Evolutionary conservation across 2,797 vertebrate genomes (phyloP), one percentile per base, ranked within the genome.

Genomic region (Leptoclinus maculatus): DNA sequence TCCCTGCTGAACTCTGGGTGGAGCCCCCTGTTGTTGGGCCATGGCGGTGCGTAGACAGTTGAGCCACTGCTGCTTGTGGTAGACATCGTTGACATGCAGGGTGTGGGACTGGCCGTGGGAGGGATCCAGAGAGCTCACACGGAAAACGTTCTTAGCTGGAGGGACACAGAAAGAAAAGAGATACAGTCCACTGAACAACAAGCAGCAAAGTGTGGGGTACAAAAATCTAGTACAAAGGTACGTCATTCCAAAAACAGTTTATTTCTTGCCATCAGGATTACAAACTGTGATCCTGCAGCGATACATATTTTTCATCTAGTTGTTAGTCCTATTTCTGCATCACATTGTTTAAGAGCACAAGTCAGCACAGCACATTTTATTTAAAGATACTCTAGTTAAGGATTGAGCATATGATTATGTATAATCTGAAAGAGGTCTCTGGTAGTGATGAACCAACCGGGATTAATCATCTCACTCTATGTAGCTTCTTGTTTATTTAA

Each of bases 21-120:
- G 82, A 21, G 80, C 81, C 67, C 36, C 79, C 71, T 91, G 97
- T 84, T 96, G 95, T 0, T 95, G 95, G 1, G 95, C 85, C 7
- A 97, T 91, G 16, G 98, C 97, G 0, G 84, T 79, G 23, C 96
- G 96, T 14, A 99, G 94, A 71, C 96, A 97, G 73, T 96, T 98
- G 71, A 98, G 94, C 98, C 98, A 99, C 68, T 99, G 97, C 90
- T 99, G 98, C 92, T 99, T 99, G 94, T 98, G 97, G 94, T 99
- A 99, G 36, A 99, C 78, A 0, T 99, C 97, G 0, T 97, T 98
- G 89, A 97, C 97, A 71, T 98, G 96, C 29, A 99, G 95, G 0
- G 98, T 99, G 93, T 99, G 97, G 0, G 96, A 96, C 84, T 99
- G 97, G 80, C 97, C 96, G 0, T 94, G 95, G 25, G 89, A 82